phyloP scores from a whole-genome alignment of 2,113 vertebrate species.

The Scomber japonicus region DNA sequence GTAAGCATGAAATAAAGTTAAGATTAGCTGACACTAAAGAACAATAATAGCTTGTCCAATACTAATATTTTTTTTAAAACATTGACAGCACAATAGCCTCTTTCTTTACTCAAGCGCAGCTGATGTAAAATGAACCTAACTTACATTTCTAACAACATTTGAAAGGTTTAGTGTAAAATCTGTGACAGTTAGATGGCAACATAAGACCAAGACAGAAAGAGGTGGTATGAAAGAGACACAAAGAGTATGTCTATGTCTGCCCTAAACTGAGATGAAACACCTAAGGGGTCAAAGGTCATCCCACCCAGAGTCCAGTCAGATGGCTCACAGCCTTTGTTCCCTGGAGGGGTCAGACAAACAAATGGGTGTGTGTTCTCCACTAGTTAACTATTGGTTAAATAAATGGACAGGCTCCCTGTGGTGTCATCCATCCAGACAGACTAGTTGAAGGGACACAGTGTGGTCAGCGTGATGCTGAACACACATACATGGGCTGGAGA shows the following conservation, averaged over 20 bases:
- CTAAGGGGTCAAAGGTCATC: constrained; percentile 68
- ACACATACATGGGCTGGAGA: constrained; percentile 1
- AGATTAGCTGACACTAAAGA: constrained; percentile 7
- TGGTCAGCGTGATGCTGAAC: constrained; percentile 10
- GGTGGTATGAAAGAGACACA: constrained; percentile 17
- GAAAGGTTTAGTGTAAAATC: not conserved
- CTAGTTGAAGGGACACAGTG: constrained; percentile 17
- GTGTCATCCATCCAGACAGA: constrained; percentile 44
- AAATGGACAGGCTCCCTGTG: constrained; percentile 66
- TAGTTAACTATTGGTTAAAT: constrained; percentile 70
- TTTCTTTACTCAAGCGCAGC: constrained; percentile 9
- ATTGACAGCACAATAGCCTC: not conserved
- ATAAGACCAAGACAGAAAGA: not conserved
- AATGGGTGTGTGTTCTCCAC: constrained; percentile 57
- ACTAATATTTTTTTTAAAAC: not conserved
- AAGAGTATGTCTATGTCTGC: constrained; percentile 35
- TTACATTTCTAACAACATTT: constrained; percentile 13
- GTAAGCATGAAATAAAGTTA: constrained; percentile 23
- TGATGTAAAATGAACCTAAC: constrained; percentile 3
- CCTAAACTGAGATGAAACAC: constrained; percentile 72
- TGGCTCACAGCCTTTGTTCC: constrained; percentile 47
- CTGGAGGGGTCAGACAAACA: constrained; percentile 71
- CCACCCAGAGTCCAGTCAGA: constrained; percentile 74
- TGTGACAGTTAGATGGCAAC: not conserved
- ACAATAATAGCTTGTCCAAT: constrained; percentile 10